Percentiles rank a stretch among this genome's conserved stretches.
Evolutionary conservation across 1,140 invertebrate species (phyloP).

Genomic region (Meloidogyne floridensis): DNA sequence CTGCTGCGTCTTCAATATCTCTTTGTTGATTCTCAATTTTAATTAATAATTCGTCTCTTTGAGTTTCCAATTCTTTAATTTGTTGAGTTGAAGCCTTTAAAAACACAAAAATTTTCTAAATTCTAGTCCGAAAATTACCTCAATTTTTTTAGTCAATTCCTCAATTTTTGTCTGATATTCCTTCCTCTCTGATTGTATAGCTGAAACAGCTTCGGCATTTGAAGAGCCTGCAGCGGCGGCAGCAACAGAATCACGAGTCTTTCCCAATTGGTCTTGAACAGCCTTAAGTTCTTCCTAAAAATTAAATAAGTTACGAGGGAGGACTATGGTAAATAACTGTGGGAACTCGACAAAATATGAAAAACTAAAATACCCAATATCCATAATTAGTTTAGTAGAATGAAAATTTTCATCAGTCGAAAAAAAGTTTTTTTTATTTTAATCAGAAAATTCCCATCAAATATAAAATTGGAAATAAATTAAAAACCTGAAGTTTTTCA

Average conservation of each 20-base stretch:
- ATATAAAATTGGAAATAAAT: neutral
- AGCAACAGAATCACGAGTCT: conserved; percentile 6
- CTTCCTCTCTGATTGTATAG: neutral
- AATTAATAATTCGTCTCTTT: neutral
- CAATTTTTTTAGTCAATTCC: neutral
- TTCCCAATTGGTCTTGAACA: conserved; percentile 5
- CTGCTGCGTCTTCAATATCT: conserved; percentile 27
- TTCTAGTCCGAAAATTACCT: neutral
- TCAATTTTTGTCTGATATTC: neutral
- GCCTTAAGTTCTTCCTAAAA: conserved; percentile 6
- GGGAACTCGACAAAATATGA: too few relatives aligned
- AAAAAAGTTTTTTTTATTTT: neutral
- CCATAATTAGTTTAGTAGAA: too few relatives aligned
- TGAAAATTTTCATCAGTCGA: too few relatives aligned
- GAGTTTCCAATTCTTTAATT: conserved; percentile 15
- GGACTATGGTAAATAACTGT: too few relatives aligned
- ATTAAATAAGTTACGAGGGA: too few relatives aligned
- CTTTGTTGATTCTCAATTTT: neutral
- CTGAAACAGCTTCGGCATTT: neutral
- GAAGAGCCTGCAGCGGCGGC: neutral
- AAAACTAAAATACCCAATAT: too few relatives aligned
- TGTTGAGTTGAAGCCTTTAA: neutral
- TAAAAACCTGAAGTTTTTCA: conserved; percentile 4
- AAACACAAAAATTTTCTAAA: neutral
- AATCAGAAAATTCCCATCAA: too few relatives aligned